phyloP scores from a whole-genome alignment of 2,797 vertebrate species.

The Epinephelus awoara region DNA sequence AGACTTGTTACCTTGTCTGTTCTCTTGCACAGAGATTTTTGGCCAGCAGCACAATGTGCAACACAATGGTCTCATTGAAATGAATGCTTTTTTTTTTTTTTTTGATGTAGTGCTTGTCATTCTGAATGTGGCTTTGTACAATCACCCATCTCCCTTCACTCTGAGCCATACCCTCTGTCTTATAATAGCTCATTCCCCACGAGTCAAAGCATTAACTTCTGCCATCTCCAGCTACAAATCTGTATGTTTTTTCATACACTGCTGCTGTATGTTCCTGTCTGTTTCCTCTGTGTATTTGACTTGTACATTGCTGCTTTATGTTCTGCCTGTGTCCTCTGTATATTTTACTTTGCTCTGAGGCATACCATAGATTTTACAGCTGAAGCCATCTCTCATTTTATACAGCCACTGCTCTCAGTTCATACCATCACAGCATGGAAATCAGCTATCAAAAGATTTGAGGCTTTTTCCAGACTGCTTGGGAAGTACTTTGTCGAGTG shows the following conservation, averaged over 20 bases:
- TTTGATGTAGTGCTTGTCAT: neutral
- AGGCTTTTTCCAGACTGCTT: constrained; percentile 24
- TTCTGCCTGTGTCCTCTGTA: constrained; percentile 7
- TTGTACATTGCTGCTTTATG: constrained; percentile 1
- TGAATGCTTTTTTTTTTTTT: neutral
- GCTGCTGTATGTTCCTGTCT: neutral
- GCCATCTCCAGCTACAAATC: constrained; percentile 18
- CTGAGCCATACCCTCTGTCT: neutral
- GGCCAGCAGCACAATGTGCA: neutral
- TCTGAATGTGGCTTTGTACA: constrained; percentile 8
- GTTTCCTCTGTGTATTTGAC: constrained; percentile 2
- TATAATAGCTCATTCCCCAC: constrained; percentile 9
- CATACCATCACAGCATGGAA: neutral
- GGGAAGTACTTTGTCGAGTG: constrained; percentile 19
- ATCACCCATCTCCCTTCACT: constrained; percentile 12
- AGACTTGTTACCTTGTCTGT: neutral
- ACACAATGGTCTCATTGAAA: constrained; percentile 7
- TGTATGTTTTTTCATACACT: constrained; percentile 15
- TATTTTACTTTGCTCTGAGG: constrained; percentile 9
- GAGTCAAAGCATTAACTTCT: constrained; percentile 12
- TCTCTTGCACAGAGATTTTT: neutral
- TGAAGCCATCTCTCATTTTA: constrained; percentile 13
- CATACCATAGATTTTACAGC: constrained; percentile 5
- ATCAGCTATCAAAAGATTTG: constrained; percentile 1
- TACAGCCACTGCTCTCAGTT: constrained; percentile 1